A percentile compares a stretch with the other conserved stretches of the same genome.
These are phyloP conservation scores for Drosophila guanche DNA, from an alignment of 1,140 invertebrate species.

Conservation along the genomic window DNA sequence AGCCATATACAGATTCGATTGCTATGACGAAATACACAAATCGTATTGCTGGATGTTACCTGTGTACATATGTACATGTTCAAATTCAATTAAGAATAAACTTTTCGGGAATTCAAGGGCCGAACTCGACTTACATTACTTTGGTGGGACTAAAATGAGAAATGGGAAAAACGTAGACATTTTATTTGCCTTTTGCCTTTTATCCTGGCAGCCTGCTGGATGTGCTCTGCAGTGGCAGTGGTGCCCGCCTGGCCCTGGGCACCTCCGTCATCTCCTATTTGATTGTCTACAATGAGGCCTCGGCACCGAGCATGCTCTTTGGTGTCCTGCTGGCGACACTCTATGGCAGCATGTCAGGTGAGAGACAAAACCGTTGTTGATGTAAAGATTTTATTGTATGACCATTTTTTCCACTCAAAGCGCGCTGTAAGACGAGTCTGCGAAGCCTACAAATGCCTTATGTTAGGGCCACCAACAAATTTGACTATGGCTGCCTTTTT, in stretches of 20 bases:
- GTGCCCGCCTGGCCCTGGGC: constrained; percentile 76
- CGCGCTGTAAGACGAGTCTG: constrained; percentile 71
- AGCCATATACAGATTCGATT: constrained; percentile 1
- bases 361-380: background rate
- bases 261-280: constrained; percentile 70
- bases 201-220: constrained; percentile 63
- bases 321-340: constrained; percentile 66
- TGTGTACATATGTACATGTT: too few species aligned
- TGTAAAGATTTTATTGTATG: too few species aligned
- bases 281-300: constrained; percentile 79
- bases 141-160: too few species aligned
- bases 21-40: constrained; percentile 1
- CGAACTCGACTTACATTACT: too few species aligned
- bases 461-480: constrained; percentile 81
- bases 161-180: too few species aligned
- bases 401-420: constrained; percentile 26
- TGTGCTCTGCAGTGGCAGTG: constrained; percentile 71
- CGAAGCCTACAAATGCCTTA: constrained; percentile 80
- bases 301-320: constrained; percentile 62
- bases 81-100: too few species aligned
- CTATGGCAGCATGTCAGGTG: constrained; percentile 74
- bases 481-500: constrained; percentile 84
- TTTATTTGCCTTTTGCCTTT: background rate
- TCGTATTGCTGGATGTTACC: too few species aligned
- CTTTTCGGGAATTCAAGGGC: too few species aligned